phyloP scores from a whole-genome alignment of 2,797 vertebrate species.

The Gastrophryne carolinensis region DNA sequence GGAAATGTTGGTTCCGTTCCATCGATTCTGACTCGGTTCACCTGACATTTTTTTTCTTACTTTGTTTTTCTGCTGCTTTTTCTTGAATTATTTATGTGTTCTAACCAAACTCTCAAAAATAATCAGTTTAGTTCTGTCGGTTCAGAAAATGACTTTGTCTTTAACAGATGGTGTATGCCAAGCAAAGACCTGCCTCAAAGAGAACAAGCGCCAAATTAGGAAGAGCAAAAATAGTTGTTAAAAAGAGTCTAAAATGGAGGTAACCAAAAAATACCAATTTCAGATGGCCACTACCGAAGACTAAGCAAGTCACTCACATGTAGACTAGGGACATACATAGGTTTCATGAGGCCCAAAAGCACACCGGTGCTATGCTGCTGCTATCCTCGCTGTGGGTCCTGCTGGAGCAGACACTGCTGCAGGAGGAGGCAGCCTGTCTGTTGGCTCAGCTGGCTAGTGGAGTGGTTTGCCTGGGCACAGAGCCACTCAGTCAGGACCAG shows the following conservation, averaged over 20 bases:
- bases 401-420: no score
- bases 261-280: not conserved
- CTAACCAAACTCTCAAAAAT: not conserved
- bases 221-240: not conserved
- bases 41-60: slow-evolving; percentile 30
- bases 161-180: not conserved
- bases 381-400: no score
- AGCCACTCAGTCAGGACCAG: no score
- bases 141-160: not conserved
- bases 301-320: no score
- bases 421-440: no score
- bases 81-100: slow-evolving; percentile 11
- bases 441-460: no score
- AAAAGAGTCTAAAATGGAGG: not conserved
- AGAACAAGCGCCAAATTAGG: not conserved
- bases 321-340: no score
- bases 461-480: no score
- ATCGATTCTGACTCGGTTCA: slow-evolving; percentile 24
- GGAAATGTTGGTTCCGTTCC: slow-evolving; percentile 35
- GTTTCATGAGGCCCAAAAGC: no score
- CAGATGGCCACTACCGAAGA: not conserved
- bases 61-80: slow-evolving; percentile 18
- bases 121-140: not conserved
- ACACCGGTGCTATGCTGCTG: no score
- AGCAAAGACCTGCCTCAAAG: not conserved